These are phyloP conservation scores for Hexactinellida sp. DNA, from an alignment of 37 sponge, comb jelly and placozoan genomes.

Conservation along the genomic window DNA sequence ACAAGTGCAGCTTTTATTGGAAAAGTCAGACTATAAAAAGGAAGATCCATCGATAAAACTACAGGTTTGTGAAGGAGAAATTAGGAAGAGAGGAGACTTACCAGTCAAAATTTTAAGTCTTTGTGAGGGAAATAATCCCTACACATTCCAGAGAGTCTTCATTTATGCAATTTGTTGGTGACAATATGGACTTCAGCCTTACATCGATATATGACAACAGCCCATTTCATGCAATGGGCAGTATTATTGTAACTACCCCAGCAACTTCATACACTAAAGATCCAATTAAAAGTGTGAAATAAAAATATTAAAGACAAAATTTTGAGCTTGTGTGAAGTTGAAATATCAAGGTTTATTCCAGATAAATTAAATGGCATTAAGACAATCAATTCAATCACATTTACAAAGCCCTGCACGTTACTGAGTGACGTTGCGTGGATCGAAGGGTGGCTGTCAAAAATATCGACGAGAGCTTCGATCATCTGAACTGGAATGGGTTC, in stretches of 20 bases:
- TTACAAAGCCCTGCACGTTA: background rate
- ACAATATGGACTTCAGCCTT: constrained; percentile 21
- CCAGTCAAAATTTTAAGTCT: too few relatives aligned
- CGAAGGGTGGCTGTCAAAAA: background rate
- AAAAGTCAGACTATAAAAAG: background rate
- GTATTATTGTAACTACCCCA: constrained; percentile 23
- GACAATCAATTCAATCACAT: background rate
- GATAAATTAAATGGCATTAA: background rate
- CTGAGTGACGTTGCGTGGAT: background rate
- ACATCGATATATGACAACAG: constrained; percentile 16
- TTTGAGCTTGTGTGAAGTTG: background rate
- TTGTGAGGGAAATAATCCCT: background rate
- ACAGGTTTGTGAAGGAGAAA: background rate
- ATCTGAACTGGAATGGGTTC: constrained; percentile 19
- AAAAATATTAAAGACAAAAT: background rate
- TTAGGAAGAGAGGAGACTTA: background rate
- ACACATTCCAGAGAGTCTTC: background rate
- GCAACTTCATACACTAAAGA: background rate
- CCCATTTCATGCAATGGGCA: constrained; percentile 23
- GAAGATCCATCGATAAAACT: constrained; percentile 12
- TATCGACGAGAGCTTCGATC: background rate
- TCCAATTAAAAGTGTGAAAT: background rate
- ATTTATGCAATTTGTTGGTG: constrained; percentile 19
- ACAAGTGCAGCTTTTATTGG: background rate
- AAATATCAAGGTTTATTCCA: background rate